Percentiles rank a stretch among this genome's conserved stretches.
Conservation (phyloP, 2,797 vertebrate species). For the Silurus aristotelis region DNA sequence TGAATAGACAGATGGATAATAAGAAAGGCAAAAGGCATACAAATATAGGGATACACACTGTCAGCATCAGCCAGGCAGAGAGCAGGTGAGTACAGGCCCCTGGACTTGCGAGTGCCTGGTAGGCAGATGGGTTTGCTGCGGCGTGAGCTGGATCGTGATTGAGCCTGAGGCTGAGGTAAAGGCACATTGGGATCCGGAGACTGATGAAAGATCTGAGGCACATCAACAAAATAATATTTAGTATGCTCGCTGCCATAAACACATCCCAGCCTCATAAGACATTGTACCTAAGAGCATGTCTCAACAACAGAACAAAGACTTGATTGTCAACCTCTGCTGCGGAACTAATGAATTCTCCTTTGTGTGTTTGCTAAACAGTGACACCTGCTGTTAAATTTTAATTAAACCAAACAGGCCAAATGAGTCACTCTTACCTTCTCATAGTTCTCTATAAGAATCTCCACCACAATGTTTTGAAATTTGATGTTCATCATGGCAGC, state of each 20-base stretch:
- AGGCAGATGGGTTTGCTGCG: slow-evolving; percentile 92
- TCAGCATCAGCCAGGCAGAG: slow-evolving; percentile 94
- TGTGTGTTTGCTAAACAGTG: slow-evolving; percentile 34
- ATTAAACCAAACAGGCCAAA: slow-evolving; percentile 15
- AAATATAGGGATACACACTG: slow-evolving; percentile 80
- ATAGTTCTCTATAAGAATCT: slow-evolving; percentile 95
- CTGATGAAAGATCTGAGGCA: slow-evolving; percentile 86
- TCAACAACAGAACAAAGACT: slow-evolving; percentile 20
- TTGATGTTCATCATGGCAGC: slow-evolving; percentile 99
- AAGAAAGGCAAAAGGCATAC: not conserved
- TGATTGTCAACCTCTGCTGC: not conserved
- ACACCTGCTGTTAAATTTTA: slow-evolving; percentile 34
- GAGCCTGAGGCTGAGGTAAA: slow-evolving; percentile 78
- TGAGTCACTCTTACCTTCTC: slow-evolving; percentile 45
- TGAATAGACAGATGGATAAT: not conserved
- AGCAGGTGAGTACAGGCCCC: slow-evolving; percentile 82
- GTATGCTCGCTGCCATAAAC: not conserved
- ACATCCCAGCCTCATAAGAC: slow-evolving; percentile 3
- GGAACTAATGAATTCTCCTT: slow-evolving; percentile 7
- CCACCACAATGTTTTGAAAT: slow-evolving; percentile 98
- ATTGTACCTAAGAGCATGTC: not conserved
- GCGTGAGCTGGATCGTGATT: slow-evolving; percentile 80
- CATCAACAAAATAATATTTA: slow-evolving; percentile 17
- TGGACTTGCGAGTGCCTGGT: slow-evolving; percentile 88
- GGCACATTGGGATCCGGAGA: slow-evolving; percentile 91